phyloP scores from a whole-genome alignment of 2,113 vertebrate species.

The Noctilio leporinus region DNA sequence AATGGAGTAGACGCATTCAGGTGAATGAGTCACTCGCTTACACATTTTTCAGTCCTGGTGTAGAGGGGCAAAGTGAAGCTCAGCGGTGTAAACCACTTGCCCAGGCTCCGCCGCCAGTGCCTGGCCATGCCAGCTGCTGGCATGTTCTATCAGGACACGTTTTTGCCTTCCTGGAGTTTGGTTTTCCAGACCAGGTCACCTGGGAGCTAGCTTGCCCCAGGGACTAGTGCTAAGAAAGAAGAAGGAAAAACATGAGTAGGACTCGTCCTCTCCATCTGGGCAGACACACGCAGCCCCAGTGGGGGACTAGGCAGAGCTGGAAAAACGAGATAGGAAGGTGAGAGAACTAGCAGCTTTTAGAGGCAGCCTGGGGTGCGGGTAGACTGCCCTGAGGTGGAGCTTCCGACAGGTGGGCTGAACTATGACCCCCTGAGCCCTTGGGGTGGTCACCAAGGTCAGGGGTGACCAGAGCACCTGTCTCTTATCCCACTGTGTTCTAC shows the following conservation, averaged over 20 bases:
- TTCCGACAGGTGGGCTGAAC: background rate
- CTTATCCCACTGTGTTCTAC: background rate
- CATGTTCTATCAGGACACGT: background rate
- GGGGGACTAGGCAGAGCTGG: background rate
- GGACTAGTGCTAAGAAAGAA: background rate
- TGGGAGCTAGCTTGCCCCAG: background rate
- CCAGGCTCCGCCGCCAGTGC: rapidly evolving
- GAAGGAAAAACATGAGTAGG: background rate
- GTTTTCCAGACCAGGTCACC: background rate
- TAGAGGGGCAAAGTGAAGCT: background rate
- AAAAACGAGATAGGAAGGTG: background rate
- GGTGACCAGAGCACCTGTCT: background rate
- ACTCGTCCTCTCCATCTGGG: background rate
- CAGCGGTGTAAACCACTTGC: background rate
- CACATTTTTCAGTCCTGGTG: background rate
- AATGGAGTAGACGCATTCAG: background rate
- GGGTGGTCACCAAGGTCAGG: background rate
- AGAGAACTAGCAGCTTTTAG: background rate
- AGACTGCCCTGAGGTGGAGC: background rate
- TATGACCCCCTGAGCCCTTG: background rate
- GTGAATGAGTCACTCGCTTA: background rate
- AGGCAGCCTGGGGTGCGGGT: background rate
- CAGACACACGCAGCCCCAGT: background rate
- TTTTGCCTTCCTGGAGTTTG: background rate
- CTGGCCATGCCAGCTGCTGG: background rate